Evolutionary conservation across 2,888 invertebrate genomes (phyloP).

Genomic region (Ennomos erosarius): DNA sequence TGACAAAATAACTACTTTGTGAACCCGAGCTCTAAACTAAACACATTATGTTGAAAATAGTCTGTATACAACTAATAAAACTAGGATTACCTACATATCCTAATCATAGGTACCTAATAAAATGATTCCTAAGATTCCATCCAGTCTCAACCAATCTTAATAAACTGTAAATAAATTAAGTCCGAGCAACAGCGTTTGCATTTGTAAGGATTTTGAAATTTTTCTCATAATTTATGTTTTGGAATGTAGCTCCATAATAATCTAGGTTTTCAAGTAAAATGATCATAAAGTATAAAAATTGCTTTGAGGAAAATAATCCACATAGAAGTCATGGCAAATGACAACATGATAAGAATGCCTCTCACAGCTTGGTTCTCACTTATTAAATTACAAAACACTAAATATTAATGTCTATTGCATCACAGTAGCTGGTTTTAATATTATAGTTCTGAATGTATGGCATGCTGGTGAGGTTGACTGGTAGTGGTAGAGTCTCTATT

Average conservation of each 20-base stretch:
- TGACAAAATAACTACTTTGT: background rate
- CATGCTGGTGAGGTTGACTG: conserved; percentile 83
- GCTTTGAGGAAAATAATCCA: background rate
- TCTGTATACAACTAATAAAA: too few species aligned
- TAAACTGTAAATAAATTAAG: conserved; percentile 22
- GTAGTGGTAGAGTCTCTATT: too few species aligned
- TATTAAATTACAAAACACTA: conserved; percentile 22
- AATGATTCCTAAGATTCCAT: conserved; percentile 5
- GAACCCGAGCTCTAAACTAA: too few species aligned
- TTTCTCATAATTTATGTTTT: conserved; percentile 4
- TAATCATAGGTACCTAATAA: too few species aligned
- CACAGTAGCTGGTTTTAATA: conserved; percentile 26
- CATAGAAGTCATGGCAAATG: conserved; percentile 6
- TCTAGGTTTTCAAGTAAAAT: too few species aligned
- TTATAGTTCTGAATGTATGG: conserved; percentile 81
- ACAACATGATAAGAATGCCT: conserved; percentile 10
- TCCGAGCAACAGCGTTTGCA: background rate
- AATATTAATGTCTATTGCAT: conserved; percentile 2
- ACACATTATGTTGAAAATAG: too few species aligned
- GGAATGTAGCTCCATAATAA: conserved; percentile 11
- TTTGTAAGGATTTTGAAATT: conserved; percentile 6
- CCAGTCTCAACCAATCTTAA: conserved; percentile 24
- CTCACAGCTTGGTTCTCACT: conserved; percentile 15
- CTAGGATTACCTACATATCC: too few species aligned
- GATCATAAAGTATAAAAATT: too few species aligned